These are phyloP conservation scores for Macrosiphum euphorbiae DNA, from an alignment of 2,888 invertebrate species.

Conservation along the genomic window DNA sequence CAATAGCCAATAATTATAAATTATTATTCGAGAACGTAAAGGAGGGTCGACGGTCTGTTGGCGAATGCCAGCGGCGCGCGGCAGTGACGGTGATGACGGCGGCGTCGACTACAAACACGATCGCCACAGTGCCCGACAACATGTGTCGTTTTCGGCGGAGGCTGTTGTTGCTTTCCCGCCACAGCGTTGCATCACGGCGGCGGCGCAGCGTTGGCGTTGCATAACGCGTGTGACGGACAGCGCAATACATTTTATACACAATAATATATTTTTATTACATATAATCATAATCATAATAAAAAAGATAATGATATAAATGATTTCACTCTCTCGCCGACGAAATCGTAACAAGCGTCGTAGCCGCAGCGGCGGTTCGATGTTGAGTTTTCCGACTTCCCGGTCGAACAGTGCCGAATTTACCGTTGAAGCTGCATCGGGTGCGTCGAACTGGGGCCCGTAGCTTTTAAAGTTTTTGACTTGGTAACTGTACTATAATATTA, in stretches of 20 bases:
- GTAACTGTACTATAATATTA: not conserved
- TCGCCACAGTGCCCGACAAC: not conserved
- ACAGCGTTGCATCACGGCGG: not conserved
- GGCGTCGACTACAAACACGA: not conserved
- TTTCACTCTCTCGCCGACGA: slow-evolving; percentile 43
- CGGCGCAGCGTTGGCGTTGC: not conserved
- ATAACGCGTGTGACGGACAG: not conserved
- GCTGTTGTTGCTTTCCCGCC: slow-evolving; percentile 22
- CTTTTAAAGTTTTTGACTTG: not conserved
- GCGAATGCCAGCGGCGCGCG: not conserved
- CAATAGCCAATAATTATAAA: not conserved
- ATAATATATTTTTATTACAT: not conserved
- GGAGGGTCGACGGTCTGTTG: not conserved
- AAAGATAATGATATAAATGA: slow-evolving; percentile 9
- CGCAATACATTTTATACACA: not conserved
- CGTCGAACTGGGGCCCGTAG: not conserved
- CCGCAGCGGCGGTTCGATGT: not conserved
- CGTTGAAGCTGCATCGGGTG: not conserved
- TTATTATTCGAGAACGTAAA: not conserved
- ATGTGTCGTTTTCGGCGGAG: slow-evolving; percentile 42
- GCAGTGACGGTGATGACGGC: not conserved
- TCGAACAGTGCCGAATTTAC: not conserved
- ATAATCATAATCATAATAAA: not conserved
- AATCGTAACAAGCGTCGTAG: not conserved
- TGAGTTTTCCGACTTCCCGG: not conserved